Evolutionary conservation across 2,113 vertebrate genomes (phyloP).

Genomic region (Diadophis punctatus): DNA sequence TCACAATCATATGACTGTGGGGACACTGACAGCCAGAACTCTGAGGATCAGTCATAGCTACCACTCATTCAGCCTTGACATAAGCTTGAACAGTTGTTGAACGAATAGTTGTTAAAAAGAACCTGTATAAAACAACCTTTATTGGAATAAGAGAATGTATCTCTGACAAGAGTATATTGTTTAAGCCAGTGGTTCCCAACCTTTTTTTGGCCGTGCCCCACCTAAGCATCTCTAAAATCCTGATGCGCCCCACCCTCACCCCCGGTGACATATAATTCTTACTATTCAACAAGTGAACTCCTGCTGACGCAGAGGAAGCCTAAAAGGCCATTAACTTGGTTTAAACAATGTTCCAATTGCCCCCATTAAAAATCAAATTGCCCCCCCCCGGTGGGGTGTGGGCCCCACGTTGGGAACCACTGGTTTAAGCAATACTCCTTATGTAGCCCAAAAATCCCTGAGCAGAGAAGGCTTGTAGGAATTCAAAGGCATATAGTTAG

Average conservation of each 20-base stretch:
- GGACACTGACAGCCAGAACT: background rate
- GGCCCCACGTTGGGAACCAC: too few relatives aligned
- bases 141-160: background rate
- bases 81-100: background rate
- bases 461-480: background rate
- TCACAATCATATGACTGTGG: background rate
- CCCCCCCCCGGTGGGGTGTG: too few relatives aligned
- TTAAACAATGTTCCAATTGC: too few relatives aligned
- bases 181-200: too few relatives aligned
- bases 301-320: too few relatives aligned
- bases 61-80: background rate
- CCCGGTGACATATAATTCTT: too few relatives aligned
- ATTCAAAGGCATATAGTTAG: background rate
- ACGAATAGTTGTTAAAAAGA: background rate
- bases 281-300: too few relatives aligned
- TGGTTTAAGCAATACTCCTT: background rate
- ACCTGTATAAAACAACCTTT: background rate
- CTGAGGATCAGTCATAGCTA: background rate
- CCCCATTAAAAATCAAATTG: too few relatives aligned
- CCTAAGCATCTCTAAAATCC: too few relatives aligned
- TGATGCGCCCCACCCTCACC: too few relatives aligned
- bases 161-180: background rate
- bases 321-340: too few relatives aligned
- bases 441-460: background rate
- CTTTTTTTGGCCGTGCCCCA: too few relatives aligned